Base-by-base conservation (phyloP, 2,888 invertebrate species). In the Acleris literana region DNA sequence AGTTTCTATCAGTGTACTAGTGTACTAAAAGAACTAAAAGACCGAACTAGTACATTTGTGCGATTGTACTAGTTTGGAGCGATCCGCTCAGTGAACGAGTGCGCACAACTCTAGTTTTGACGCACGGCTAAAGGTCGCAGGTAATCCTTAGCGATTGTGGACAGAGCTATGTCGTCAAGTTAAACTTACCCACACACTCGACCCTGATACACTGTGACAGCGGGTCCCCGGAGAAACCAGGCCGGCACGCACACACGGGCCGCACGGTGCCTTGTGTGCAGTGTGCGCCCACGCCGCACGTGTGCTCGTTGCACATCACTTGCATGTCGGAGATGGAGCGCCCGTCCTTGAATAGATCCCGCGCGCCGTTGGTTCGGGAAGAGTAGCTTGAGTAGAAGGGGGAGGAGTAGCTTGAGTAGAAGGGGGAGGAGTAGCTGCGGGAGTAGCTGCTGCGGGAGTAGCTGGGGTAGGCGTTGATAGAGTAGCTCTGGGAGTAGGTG, bases 161-260 rank as follows among this genome's bases (percentile, higher is more conserved):
- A 7, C 29, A 29, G 7, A 39, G 13, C 33, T 33, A 11, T 33
- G 9, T 11, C 2, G 33, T 33, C 33, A 11, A 33, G 3, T 33
- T 33, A 9, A 9, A 87, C 93, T 92, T 77, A 95, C 95, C 94
- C 75, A 95, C 86, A 78, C 96, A 96, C 79, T 96, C 96, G 59
- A 95, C 96, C 71, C 94, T 94, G 76, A 94, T 93, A 82, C 97
- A 97, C 73, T 94, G 93, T 1, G 93, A 91, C 68, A 96, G 87
- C 0, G 97, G 97, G 85, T 97, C 96, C 43, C 97, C 97, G 72
- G 95, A 95, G 84, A 96, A 94, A 1, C 97, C 95, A 11, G 96
- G 94, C 71, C 96, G 92, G 76, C 97, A 97, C 25, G 96, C 96
- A 80, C 97, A 97, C 6, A 97, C 96, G 0, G 97, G 96, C 62